A percentile compares a stretch with the other conserved stretches of the same genome.
These are phyloP conservation scores for Schizopygopsis malacanthus DNA, from an alignment of 2,797 vertebrate species.

Conservation along the genomic window DNA sequence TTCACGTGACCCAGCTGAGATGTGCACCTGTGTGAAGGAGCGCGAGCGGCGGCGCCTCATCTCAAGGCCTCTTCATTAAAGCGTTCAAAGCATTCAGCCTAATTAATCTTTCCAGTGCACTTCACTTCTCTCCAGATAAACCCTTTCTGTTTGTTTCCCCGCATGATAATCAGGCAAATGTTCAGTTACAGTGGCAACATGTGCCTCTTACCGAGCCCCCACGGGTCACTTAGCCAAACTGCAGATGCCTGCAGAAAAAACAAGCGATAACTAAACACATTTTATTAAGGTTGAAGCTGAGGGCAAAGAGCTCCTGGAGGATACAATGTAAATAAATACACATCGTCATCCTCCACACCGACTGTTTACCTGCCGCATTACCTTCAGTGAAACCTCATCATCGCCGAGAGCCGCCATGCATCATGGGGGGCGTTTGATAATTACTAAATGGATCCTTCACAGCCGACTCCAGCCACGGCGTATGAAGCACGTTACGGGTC, in stretches of 20 bases:
- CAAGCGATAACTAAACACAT: constrained; percentile 39
- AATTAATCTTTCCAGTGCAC: constrained; percentile 61
- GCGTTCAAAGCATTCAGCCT: constrained; percentile 39
- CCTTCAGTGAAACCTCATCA: constrained; percentile 19
- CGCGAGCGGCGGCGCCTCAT: background rate
- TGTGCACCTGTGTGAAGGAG: constrained; percentile 37
- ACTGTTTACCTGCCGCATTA: constrained; percentile 23
- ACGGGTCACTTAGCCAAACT: constrained; percentile 43
- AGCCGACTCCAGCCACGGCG: constrained; percentile 14
- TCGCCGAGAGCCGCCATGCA: background rate
- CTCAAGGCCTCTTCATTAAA: constrained; percentile 58
- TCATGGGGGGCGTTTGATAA: constrained; percentile 47
- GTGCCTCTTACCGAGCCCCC: constrained; percentile 19
- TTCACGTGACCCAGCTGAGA: constrained; percentile 11
- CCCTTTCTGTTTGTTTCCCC: constrained; percentile 41
- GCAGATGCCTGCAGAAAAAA: constrained; percentile 31
- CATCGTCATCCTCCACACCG: background rate
- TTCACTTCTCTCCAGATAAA: constrained; percentile 51
- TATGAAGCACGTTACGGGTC: constrained; percentile 29
- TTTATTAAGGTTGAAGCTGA: constrained; percentile 44
- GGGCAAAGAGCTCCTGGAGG: constrained; percentile 37
- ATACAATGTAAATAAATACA: constrained; percentile 45
- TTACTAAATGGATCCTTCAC: constrained; percentile 47
- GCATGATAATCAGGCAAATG: constrained; percentile 48
- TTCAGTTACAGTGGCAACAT: constrained; percentile 6